These are phyloP conservation scores for Anagrus nilaparvatae DNA, from an alignment of 1,140 invertebrate genomes.

Conservation along the genomic window DNA sequence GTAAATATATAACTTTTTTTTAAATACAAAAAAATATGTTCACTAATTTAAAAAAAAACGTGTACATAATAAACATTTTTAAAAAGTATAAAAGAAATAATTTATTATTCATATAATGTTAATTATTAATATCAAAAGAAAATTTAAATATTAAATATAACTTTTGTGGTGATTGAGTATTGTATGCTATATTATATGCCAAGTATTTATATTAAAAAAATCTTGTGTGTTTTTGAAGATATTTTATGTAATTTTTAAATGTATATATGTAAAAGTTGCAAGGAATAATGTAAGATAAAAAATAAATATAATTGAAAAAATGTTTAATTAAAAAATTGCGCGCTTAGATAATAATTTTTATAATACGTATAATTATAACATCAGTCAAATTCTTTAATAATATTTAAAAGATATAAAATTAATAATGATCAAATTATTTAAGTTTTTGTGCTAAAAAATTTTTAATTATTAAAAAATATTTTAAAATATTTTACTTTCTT, in stretches of 20 bases:
- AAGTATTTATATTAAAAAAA: constrained; percentile 6
- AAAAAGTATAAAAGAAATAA: constrained; percentile 33
- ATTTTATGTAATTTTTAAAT: constrained; percentile 14
- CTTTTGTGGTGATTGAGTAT: constrained; percentile 8
- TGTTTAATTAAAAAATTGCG: no score
- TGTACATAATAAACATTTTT: constrained; percentile 19
- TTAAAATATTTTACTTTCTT: no score
- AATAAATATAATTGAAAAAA: no score
- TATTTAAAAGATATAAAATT: no score
- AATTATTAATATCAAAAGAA: constrained; percentile 37
- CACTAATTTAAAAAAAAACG: constrained; percentile 22
- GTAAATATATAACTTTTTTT: constrained; percentile 44
- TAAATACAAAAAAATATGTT: constrained; percentile 28
- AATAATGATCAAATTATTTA: no score
- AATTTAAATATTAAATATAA: constrained; percentile 32
- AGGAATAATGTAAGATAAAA: no score
- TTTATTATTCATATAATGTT: constrained; percentile 37
- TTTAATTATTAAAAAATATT: no score
- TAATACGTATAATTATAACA: no score
- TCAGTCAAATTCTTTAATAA: no score
- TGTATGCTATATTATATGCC: constrained; percentile 8
- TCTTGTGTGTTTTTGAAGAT: neutral
- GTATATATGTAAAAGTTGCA: constrained; percentile 16
- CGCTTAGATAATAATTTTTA: no score
- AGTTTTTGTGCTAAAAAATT: no score